Percentiles rank a stretch among this genome's conserved stretches.
phyloP scores from a whole-genome alignment of 1,140 invertebrate species.

The Drusus annulatus region DNA sequence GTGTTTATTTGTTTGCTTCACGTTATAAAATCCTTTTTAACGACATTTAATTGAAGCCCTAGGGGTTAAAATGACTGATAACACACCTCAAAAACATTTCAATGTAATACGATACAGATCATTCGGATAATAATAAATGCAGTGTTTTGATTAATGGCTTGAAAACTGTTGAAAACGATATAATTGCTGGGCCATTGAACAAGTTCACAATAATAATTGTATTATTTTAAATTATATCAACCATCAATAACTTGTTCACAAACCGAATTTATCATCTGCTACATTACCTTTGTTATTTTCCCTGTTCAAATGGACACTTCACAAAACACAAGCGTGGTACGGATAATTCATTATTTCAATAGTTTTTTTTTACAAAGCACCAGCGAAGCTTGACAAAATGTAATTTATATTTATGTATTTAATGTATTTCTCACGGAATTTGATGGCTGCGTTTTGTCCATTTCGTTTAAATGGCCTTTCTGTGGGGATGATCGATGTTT shows the following conservation, averaged over 20 bases:
- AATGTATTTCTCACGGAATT: conserved; percentile 33
- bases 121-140: too few relatives aligned
- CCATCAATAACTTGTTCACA: background rate
- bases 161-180: too few relatives aligned
- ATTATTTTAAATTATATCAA: conserved; percentile 10
- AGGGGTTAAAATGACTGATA: too few relatives aligned
- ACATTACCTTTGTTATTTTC: background rate
- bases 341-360: conserved; percentile 12
- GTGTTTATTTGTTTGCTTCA: too few relatives aligned
- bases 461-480: conserved; percentile 20
- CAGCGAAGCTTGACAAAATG: conserved; percentile 4
- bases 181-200: too few relatives aligned
- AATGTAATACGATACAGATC: too few relatives aligned
- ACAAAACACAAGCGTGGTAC: background rate
- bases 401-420: background rate
- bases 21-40: too few relatives aligned
- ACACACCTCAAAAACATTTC: too few relatives aligned
- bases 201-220: background rate
- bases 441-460: conserved; percentile 14
- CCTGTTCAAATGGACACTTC: background rate
- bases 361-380: background rate
- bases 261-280: conserved; percentile 1
- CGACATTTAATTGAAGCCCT: too few relatives aligned
- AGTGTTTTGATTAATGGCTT: too few relatives aligned
- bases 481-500: conserved; percentile 14